Conservation (phyloP, 1,140 invertebrate species). For the Panulirus ornatus region DNA sequence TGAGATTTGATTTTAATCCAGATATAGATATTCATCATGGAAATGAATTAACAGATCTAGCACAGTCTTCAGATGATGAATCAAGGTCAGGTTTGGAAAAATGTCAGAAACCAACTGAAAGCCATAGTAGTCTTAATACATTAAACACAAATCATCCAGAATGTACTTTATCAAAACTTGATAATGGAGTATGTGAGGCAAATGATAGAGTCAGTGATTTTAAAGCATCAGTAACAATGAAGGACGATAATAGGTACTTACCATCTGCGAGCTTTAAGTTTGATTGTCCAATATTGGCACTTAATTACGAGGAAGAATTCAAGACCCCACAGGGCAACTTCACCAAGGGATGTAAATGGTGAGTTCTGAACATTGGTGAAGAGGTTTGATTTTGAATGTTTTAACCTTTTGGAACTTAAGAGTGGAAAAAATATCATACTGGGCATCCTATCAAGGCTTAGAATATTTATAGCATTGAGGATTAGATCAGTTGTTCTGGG, state of each 20-base stretch:
- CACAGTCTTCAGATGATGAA: neutral
- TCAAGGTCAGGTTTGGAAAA: neutral
- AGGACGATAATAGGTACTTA: neutral
- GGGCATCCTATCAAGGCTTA: neutral
- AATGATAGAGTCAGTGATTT: neutral
- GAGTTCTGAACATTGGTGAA: neutral
- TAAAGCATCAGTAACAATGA: neutral
- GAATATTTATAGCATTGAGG: neutral
- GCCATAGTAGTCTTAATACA: neutral
- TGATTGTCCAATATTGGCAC: slow-evolving; percentile 27
- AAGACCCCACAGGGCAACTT: neutral
- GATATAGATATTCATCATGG: neutral
- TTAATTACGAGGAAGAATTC: slow-evolving; percentile 27
- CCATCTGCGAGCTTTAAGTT: neutral
- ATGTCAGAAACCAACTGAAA: neutral
- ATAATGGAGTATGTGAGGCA: neutral
- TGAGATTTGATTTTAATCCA: neutral
- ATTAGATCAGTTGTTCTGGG: neutral
- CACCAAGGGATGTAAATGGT: slow-evolving; percentile 56
- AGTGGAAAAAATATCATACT: too few species aligned
- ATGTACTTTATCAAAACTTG: neutral
- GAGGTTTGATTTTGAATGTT: too few species aligned
- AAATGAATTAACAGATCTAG: neutral
- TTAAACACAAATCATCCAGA: too few species aligned
- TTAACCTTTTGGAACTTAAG: too few species aligned